Base-by-base conservation (phyloP, 2,888 invertebrate genomes). In the Camponotus fellah region DNA sequence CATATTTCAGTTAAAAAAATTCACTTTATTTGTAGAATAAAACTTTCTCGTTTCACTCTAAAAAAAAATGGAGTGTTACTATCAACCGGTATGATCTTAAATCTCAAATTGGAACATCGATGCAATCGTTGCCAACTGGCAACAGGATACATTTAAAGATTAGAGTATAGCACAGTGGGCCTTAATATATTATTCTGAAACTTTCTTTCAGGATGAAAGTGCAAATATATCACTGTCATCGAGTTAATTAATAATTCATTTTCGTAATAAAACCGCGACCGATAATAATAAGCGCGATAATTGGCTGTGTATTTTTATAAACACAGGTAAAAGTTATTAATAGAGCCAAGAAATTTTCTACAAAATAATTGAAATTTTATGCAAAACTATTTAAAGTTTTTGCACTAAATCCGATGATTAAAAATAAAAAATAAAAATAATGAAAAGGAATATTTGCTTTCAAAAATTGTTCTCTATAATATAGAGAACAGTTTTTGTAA, bases 161-260 rank as follows among this genome's bases (percentile, higher is more conserved):
- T 72, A 71, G 46, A 72, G 72, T 43, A 71, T 12, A 21, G 34
- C 26, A 43, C 37, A 40, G 37, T 12, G n/a, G 56, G 68, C 17
- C 26, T 53, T 34, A 34, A 21, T 40, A 65, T 5, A 26, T 6
- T 60, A 34, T 21, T 21, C 14, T 79, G 46, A 80, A 72, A 80
- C 72, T 60, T 80, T 71, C 72, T 60, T 80, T 60, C 72, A 17
- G 9, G 9, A 80, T 46, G 72, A 80, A 71, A 71, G 72, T 80
- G 46, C 26, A 77, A 65, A 77, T 72, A 80, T 62, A 80, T 80
- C 79, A 80, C 34, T 79, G 82, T 53, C 82, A 49, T 77, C 26
- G 72, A 26, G 60, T 80, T 37, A 72, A 80, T 72, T 60, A 46
- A 72, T 80, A 46, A 62, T 80, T 80, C 12, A 71, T 60, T 49